Conservation (phyloP, 1,140 invertebrate genomes). For the Macrobrachium nipponense region DNA sequence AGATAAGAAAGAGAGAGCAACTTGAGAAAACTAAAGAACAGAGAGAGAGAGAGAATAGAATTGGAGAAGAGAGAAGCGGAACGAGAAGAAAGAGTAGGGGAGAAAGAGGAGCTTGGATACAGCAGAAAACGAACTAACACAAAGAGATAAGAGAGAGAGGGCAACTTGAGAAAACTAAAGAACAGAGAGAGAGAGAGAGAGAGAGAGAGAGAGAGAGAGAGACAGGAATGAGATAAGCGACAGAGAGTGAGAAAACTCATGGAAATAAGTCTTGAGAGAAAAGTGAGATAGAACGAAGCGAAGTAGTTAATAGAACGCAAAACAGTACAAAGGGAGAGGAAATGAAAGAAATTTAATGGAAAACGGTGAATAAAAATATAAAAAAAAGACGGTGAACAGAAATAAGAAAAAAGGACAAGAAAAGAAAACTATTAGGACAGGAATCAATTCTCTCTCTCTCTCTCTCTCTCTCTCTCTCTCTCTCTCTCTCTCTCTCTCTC, state of each 20-base stretch:
- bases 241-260: neutral
- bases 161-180: neutral
- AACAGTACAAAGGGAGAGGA: neutral
- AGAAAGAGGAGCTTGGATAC: too few relatives aligned
- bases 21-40: neutral
- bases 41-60: conserved; percentile 3
- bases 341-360: neutral
- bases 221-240: neutral
- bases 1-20: too few relatives aligned
- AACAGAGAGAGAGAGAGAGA: neutral
- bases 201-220: neutral
- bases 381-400: neutral
- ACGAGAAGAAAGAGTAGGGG: too few relatives aligned
- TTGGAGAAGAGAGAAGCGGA: neutral
- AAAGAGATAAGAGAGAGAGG: neutral
- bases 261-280: neutral
- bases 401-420: neutral
- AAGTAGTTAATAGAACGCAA: neutral
- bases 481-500: too few relatives aligned
- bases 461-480: too few relatives aligned
- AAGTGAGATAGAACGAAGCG: neutral
- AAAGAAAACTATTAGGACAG: neutral
- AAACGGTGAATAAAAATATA: neutral
- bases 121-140: neutral
- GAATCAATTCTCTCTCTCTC: neutral